A percentile compares a stretch with the other conserved stretches of the same genome.
Evolutionary conservation across 2,797 vertebrate genomes (phyloP).

Genomic region (Novumbra hubbsi): DNA sequence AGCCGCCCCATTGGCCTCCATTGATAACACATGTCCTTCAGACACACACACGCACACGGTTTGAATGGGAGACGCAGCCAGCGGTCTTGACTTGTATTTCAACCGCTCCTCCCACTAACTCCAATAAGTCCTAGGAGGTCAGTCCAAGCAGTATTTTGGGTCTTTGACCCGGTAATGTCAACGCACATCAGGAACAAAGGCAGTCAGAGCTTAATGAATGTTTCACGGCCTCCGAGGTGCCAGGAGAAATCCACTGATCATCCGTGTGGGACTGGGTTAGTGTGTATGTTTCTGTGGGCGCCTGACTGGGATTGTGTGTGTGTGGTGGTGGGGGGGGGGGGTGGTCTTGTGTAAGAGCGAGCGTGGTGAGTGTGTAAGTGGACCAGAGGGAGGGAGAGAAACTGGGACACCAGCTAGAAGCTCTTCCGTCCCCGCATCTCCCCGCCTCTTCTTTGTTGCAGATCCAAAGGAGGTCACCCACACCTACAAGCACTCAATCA

Average conservation of each 20-base stretch:
- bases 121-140: not conserved
- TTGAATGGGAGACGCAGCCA: not conserved
- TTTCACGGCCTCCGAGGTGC: not conserved
- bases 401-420: conserved; percentile 54
- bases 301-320: not conserved
- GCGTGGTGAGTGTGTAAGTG: conserved; percentile 21
- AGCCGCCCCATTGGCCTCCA: conserved; percentile 7
- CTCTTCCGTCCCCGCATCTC: conserved; percentile 40
- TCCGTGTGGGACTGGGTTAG: not conserved
- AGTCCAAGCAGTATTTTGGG: too few relatives aligned
- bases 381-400: conserved; percentile 42
- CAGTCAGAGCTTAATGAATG: conserved; percentile 11
- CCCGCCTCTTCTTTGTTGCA: conserved; percentile 45
- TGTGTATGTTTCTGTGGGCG: not conserved
- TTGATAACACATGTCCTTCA: conserved; percentile 44
- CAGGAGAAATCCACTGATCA: not conserved
- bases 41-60: conserved; percentile 1
- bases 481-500: conserved; percentile 73
- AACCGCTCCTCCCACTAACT: not conserved
- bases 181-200: conserved; percentile 17
- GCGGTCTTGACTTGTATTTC: not conserved
- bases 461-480: conserved; percentile 74
- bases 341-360: conserved; percentile 7
- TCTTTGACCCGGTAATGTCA: conserved; percentile 20
- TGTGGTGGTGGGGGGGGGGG: conserved; percentile 12